These are phyloP conservation scores for Artemia sinica DNA, from an alignment of 2,888 invertebrate species.

Conservation along the genomic window DNA sequence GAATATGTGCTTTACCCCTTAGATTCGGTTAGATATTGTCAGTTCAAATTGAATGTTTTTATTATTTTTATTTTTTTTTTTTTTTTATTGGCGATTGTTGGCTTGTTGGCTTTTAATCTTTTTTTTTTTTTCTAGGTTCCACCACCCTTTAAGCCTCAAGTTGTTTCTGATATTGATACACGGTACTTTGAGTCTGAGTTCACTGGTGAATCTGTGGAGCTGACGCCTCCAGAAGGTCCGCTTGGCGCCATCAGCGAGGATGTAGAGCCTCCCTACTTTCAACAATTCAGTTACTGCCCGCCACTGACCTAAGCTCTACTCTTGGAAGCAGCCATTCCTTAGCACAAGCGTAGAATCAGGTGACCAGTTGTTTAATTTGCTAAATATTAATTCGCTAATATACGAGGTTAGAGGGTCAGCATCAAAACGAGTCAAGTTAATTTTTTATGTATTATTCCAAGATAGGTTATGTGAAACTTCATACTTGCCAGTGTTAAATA, in stretches of 20 bases:
- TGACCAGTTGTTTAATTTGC: background rate
- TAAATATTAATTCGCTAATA: too few species aligned
- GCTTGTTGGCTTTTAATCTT: slow-evolving; percentile 6
- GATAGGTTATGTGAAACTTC: too few species aligned
- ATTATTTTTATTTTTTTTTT: background rate
- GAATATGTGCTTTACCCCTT: too few species aligned
- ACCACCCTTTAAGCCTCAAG: slow-evolving; percentile 83
- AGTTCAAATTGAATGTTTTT: too few species aligned
- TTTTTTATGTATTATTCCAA: too few species aligned
- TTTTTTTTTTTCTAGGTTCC: slow-evolving; percentile 44
- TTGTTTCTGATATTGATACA: slow-evolving; percentile 89
- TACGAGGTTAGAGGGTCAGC: too few species aligned
- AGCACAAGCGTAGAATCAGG: slow-evolving; percentile 15
- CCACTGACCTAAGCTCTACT: slow-evolving; percentile 47
- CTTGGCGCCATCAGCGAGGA: slow-evolving; percentile 46
- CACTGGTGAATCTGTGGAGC: slow-evolving; percentile 86
- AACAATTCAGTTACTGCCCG: slow-evolving; percentile 64
- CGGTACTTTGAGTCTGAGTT: slow-evolving; percentile 96
- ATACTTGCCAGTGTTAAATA: too few species aligned
- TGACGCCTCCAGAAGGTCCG: slow-evolving; percentile 75
- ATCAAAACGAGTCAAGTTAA: too few species aligned
- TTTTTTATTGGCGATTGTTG: background rate
- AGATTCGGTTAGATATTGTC: too few species aligned
- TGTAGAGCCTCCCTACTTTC: slow-evolving; percentile 44
- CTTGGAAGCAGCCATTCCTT: slow-evolving; percentile 34